Base-by-base conservation (phyloP, 2,113 vertebrate genomes). In the Saguinus midas region DNA sequence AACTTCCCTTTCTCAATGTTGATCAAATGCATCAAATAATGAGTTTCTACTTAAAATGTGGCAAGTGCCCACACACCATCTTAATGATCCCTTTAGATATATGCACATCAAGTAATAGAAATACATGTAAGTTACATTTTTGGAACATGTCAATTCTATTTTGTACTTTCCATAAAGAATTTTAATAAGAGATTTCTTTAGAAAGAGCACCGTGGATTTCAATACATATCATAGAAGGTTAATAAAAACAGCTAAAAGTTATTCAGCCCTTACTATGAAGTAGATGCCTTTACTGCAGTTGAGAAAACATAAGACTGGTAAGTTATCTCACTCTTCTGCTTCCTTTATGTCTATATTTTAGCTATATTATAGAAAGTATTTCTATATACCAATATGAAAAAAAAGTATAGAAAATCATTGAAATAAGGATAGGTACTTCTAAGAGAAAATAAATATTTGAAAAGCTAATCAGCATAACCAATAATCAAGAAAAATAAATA, bases 11-110 rank as follows among this genome's bases (percentile, higher is more conserved):
- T n/a, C 5, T 75, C 12, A 27, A 9, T 76, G 83, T 35, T 83
- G 85, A 91, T 52, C 93, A 87, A 93, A 40, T 81, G 14, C 80
- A 52, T 58, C n/a, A 76, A 61, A 92, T 9, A 90, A 50, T 93
- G n/a, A 81, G 32, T 83, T 95, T 94, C 64, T 75, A 52, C 68
- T 52, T 79, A 90, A 75, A 58, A 68, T 78, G 32, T 89, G 58
- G 43, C 14, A 93, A 85, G 8, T 58, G 40, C 12, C 20, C 14
- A 55, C 13, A 93, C 43, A 43, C 7, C 32, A 8, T 64, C 27
- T 43, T 43, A 81, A 95, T 85, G 21, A 66, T 29, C 52, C 16
- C 29, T 52, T n/a, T 73, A n/a, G 27, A 37, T 8, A 82, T 85
- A 40, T 87, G 8, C 17, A 89, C 79, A 23, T 37, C 70, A 68